These are phyloP conservation scores for Dorcus hopei DNA, from an alignment of 2,888 invertebrate species.

Conservation along the genomic window DNA sequence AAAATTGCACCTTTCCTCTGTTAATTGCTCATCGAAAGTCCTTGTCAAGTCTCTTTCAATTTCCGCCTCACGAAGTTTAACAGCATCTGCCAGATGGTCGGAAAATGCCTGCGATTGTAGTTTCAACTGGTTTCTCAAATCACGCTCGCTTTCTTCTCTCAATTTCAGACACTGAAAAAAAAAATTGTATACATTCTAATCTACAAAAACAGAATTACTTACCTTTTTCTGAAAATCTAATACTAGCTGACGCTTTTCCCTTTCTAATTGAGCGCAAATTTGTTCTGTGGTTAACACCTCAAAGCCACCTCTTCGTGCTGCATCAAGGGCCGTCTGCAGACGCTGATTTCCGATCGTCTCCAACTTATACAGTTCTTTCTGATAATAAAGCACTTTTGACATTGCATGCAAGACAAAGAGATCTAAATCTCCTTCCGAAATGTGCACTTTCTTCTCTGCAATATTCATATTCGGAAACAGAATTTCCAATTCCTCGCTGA, in stretches of 20 bases:
- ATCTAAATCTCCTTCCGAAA: constrained; percentile 68
- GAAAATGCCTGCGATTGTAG: constrained; percentile 83
- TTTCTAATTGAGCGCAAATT: constrained; percentile 68
- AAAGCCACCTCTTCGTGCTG: constrained; percentile 57
- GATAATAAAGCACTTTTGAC: constrained; percentile 70
- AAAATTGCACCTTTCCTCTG: constrained; percentile 64
- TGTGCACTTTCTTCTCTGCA: constrained; percentile 60
- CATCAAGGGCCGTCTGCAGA: constrained; percentile 62
- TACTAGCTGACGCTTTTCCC: constrained; percentile 64
- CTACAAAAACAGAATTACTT: constrained; percentile 23
- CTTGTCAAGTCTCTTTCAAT: constrained; percentile 53
- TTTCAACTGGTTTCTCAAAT: constrained; percentile 74
- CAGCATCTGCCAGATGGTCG: constrained; percentile 73
- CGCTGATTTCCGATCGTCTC: constrained; percentile 64
- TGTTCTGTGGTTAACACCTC: constrained; percentile 50
- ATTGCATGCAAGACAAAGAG: constrained; percentile 77
- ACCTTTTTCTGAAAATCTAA: constrained; percentile 72
- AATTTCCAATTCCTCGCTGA: constrained; percentile 64
- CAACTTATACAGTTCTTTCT: constrained; percentile 71
- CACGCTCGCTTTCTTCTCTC: constrained; percentile 65
- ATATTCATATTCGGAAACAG: constrained; percentile 72
- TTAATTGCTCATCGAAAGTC: constrained; percentile 64
- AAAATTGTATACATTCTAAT: neutral
- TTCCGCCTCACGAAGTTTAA: constrained; percentile 55
- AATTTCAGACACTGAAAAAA: constrained; percentile 61